A percentile compares a stretch with the other conserved stretches of the same genome.
Conservation (phyloP, 1,140 invertebrate species). For the Samia ricini region DNA sequence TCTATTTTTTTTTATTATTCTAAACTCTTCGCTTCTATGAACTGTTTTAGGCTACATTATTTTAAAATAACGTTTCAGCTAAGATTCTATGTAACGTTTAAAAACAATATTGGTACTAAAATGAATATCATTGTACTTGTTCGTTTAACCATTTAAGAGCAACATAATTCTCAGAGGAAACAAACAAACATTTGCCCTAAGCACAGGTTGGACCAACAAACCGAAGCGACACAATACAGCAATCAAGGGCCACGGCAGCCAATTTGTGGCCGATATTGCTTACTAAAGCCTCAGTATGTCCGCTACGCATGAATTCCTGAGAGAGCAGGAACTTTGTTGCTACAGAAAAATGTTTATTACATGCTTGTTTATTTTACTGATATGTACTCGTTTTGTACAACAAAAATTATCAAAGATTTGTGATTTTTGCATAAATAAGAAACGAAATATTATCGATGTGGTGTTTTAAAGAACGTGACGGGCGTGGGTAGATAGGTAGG, state of each 20-base stretch:
- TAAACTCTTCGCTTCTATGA: too few relatives aligned
- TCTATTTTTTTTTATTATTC: too few relatives aligned
- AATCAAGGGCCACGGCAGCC: conserved; percentile 17
- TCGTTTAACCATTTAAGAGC: not conserved
- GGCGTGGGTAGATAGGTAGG: too few relatives aligned
- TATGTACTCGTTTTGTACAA: not conserved
- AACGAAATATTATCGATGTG: too few relatives aligned
- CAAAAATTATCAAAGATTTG: too few relatives aligned
- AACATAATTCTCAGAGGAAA: not conserved
- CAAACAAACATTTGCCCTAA: not conserved
- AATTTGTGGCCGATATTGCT: conserved; percentile 19
- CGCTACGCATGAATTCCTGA: not conserved
- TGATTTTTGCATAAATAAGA: too few relatives aligned
- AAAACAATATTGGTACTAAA: not conserved
- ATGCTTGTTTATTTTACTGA: not conserved
- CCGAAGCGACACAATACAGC: conserved; percentile 17
- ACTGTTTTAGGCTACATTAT: too few relatives aligned
- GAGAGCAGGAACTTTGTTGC: not conserved
- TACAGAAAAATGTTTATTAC: not conserved
- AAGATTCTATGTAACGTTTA: too few relatives aligned
- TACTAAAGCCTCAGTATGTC: not conserved
- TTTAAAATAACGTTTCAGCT: too few relatives aligned
- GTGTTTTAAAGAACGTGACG: too few relatives aligned
- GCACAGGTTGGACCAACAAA: not conserved
- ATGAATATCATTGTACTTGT: not conserved